phyloP scores from a whole-genome alignment of 2,888 invertebrate species.

The Andrena bicolor region DNA sequence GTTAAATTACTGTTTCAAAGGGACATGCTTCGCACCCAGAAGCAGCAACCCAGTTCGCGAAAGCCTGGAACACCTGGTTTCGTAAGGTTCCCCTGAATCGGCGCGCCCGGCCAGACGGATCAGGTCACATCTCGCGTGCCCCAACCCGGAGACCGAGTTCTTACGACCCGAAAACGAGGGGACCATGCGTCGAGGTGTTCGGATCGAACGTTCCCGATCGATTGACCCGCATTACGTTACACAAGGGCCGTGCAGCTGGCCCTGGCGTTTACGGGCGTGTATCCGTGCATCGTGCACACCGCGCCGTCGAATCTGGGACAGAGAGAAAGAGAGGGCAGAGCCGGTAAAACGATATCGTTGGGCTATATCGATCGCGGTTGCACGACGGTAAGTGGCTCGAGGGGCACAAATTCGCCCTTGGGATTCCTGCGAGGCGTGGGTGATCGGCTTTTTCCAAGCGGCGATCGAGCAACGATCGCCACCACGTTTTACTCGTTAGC shows the following conservation, averaged over 20 bases:
- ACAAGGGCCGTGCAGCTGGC: slow-evolving; percentile 59
- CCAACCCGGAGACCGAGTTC: slow-evolving; percentile 5
- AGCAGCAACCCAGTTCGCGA: background rate
- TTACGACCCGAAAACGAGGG: slow-evolving; percentile 6
- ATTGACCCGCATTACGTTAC: slow-evolving; percentile 69
- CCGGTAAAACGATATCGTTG: slow-evolving; percentile 58
- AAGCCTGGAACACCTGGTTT: background rate
- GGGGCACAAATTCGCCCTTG: slow-evolving; percentile 70
- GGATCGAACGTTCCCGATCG: slow-evolving; percentile 52
- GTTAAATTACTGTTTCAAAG: background rate
- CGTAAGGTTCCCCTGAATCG: slow-evolving; percentile 2
- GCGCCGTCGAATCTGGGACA: slow-evolving; percentile 66
- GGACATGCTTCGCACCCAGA: background rate
- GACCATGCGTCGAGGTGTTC: slow-evolving; percentile 6
- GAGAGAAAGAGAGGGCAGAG: slow-evolving; percentile 58
- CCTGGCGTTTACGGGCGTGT: slow-evolving; percentile 51
- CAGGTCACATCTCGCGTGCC: slow-evolving; percentile 9
- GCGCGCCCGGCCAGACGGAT: background rate
- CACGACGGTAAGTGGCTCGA: slow-evolving; percentile 43
- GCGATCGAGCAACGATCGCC: slow-evolving; percentile 49
- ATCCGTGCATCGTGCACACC: slow-evolving; percentile 23
- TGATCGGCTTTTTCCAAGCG: slow-evolving; percentile 63
- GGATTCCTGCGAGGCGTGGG: slow-evolving; percentile 76
- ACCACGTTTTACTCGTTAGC: slow-evolving; percentile 34
- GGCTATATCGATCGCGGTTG: slow-evolving; percentile 57